Base-by-base conservation (phyloP, 2,113 vertebrate species). In the Donacobius atricapilla region DNA sequence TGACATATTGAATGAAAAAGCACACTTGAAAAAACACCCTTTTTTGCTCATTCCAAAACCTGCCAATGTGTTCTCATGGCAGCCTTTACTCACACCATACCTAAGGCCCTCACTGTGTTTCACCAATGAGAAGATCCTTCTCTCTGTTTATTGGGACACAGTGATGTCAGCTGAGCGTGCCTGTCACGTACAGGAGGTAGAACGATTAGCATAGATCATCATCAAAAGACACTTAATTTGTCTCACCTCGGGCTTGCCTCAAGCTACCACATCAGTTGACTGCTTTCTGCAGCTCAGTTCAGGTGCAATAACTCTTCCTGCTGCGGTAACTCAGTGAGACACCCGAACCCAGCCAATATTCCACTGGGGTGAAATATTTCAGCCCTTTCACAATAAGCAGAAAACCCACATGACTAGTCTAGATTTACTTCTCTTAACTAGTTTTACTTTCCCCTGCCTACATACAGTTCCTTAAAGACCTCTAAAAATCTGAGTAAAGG, bases 1-100 rank as follows among this genome's bases (percentile, higher is more conserved):
- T 87, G 81, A 48, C 72, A 45, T 7, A 39, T 0, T 15, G 58
- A 73, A 79, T 2, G 2, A 71, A 92, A 90, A 82, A 57, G 22
- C 9, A 40, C 5, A 0, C 1, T 3, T 71, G 56, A 83, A 65
- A 87, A 89, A 89, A 45, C 0, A 0, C 18, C 45, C 39, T 89
- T 89, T 60, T 71, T 45, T 28, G 35, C 19, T 81, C 13, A 31
- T 68, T 93, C 87, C 44, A 61, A 82, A 89, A 37, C 61, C 54
- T 60, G 31, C 45, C 1, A 0, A n/a, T 16, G 0, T 3, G 48
- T 51, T 84, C 51, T 78, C 0, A 0, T 22, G 20, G 53, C n/a
- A 7, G n/a, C 53, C 40, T 93, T 82, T 61, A 54, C 45, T 72
- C 57, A 69, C 60, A 42, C 25, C 31, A 27, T 27, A 77, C 28